Evolutionary conservation across 2,888 invertebrate species (phyloP), one percentile per base, ranked within the genome.

Genomic region (Melanchra persicariae): DNA sequence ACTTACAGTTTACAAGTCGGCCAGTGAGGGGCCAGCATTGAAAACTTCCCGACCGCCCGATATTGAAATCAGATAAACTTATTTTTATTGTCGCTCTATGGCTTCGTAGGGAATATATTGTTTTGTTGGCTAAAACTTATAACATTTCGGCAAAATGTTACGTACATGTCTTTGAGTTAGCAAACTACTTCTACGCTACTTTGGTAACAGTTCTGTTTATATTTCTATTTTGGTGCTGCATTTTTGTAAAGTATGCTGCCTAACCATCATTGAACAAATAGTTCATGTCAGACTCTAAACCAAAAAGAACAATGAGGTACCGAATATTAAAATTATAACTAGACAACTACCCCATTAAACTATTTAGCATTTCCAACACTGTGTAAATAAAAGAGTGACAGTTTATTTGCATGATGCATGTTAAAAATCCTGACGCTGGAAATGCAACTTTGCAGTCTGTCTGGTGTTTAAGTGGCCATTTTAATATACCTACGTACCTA

Each of bases 51-150:
- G 78, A 77, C 72, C 68, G 76, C 69, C 75, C 79, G 79, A 88
- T 87, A 88, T 87, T 87, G 87, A 88, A 88, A 87, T 87, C 81
- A 81, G 78, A 87, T 87, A 85, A 86, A 86, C 75, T 83, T 77
- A 80, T 83, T 87, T 87, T 86, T 86, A 87, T 84, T 81, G 78
- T 83, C 72, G 76, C 78, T 77, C 75, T 70, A 79, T 77, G 79
- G 74, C 79, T 77, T 80, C 65, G 66, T 59, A 70, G 69, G 74
- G 81, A 77, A 81, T 83, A 87, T 84, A 84, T 83, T 84, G 86
- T 83, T 71, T 69, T 83, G 79, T 85, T 84, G 69, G 81, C 74
- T 77, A 81, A 78, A 80, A 80, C 82, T 86, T 80, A 75, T 77
- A 77, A 82, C 82, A 84, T 86, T 87, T 76, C 64, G 75, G 70